phyloP scores from a whole-genome alignment of 1,140 invertebrate genomes.

The Cotesia glomerata region DNA sequence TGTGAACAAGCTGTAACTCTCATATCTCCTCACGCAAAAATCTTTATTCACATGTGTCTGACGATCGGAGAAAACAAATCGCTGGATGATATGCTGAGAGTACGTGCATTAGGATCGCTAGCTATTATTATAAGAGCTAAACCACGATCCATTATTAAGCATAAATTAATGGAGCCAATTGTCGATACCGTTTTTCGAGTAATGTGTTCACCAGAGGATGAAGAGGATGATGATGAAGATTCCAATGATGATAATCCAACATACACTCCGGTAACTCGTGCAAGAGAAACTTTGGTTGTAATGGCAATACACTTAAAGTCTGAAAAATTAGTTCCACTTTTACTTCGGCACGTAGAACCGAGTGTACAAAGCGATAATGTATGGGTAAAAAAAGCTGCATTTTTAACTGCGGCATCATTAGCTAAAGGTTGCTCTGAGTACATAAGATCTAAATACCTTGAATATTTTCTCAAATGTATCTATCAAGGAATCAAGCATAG shows the following conservation, averaged over 20 bases:
- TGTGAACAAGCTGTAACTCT: slow-evolving; percentile 71
- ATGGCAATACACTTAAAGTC: slow-evolving; percentile 79
- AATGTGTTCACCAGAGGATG: slow-evolving; percentile 69
- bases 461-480: slow-evolving; percentile 73
- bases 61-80: slow-evolving; percentile 66
- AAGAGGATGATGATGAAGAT: slow-evolving; percentile 71
- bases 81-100: slow-evolving; percentile 67
- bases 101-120: slow-evolving; percentile 73
- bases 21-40: slow-evolving; percentile 71
- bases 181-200: slow-evolving; percentile 73
- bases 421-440: slow-evolving; percentile 83
- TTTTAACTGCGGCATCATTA: slow-evolving; percentile 75
- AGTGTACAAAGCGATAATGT: slow-evolving; percentile 67
- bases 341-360: slow-evolving; percentile 70
- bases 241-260: slow-evolving; percentile 67
- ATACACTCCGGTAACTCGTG: slow-evolving; percentile 69
- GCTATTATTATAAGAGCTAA: slow-evolving; percentile 71
- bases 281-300: slow-evolving; percentile 77
- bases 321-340: slow-evolving; percentile 75
- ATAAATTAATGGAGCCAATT: slow-evolving; percentile 76
- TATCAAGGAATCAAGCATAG: slow-evolving; percentile 74
- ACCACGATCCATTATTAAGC: slow-evolving; percentile 77
- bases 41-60: slow-evolving; percentile 72
- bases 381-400: slow-evolving; percentile 73
- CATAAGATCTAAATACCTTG: slow-evolving; percentile 75